Percentiles rank a stretch among this genome's conserved stretches.
Conservation (phyloP, 1,140 invertebrate species). For the Ditylenchus dipsaci region DNA sequence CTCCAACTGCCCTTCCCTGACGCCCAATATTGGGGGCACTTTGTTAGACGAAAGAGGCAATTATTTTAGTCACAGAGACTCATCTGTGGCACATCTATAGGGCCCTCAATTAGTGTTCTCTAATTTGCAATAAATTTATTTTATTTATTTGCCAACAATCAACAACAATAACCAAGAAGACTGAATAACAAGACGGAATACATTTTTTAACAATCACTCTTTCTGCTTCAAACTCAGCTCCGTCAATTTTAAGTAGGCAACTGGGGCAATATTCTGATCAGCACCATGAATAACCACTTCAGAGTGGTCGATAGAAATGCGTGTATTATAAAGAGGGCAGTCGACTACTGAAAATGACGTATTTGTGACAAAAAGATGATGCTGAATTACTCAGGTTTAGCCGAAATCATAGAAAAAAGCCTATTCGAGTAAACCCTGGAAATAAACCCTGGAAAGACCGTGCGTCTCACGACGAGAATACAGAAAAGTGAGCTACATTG, state of each 20-base stretch:
- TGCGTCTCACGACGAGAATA: too few species aligned
- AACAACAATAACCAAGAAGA: too few species aligned
- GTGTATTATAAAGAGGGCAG: slow-evolving; percentile 38
- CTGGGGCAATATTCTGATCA: slow-evolving; percentile 26
- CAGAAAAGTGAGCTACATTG: too few species aligned
- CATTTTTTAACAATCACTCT: neutral
- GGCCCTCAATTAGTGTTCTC: too few species aligned
- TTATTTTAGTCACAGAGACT: neutral
- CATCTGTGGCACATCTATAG: neutral
- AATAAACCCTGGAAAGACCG: neutral
- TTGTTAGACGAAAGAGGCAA: neutral
- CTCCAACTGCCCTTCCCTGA: slow-evolving; percentile 63
- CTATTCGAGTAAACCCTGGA: neutral
- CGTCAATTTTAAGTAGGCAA: slow-evolving; percentile 35
- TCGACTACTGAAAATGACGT: slow-evolving; percentile 20
- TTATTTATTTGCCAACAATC: too few species aligned
- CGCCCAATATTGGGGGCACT: neutral
- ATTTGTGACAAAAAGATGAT: neutral
- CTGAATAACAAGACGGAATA: neutral
- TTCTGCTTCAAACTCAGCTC: slow-evolving; percentile 28
- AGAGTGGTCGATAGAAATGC: slow-evolving; percentile 20
- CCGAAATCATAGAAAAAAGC: neutral
- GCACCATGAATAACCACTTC: slow-evolving; percentile 23
- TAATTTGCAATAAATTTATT: too few species aligned
- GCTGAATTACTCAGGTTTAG: neutral